Evolutionary conservation across 2,888 invertebrate genomes (phyloP).

Genomic region (Tenthredo mesomela): DNA sequence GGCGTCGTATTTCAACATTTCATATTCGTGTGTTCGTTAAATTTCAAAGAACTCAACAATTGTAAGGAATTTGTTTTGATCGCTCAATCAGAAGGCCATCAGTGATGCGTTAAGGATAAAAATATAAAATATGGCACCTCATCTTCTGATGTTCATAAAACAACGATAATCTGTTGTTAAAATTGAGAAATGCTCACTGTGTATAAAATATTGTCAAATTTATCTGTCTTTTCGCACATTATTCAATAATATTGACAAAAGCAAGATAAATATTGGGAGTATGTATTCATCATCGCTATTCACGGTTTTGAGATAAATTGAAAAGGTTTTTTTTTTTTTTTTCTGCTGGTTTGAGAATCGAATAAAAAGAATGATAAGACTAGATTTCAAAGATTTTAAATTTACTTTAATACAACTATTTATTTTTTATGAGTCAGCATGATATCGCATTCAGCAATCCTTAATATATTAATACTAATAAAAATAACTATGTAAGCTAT

Average conservation of each 20-base stretch:
- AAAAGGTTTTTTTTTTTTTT: neutral
- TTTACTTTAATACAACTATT: slow-evolving; percentile 1
- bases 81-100: neutral
- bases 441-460: neutral
- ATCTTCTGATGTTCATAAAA: neutral
- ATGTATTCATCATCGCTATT: neutral
- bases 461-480: slow-evolving; percentile 35
- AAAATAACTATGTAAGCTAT: slow-evolving; percentile 36
- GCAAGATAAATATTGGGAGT: neutral
- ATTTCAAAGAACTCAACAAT: neutral
- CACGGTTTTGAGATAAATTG: neutral
- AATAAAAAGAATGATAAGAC: neutral
- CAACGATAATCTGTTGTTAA: neutral
- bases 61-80: neutral
- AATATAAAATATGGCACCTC: neutral
- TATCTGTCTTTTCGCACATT: neutral
- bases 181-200: neutral
- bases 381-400: slow-evolving; percentile 16
- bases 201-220: neutral
- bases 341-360: neutral
- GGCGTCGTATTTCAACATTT: neutral
- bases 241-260: neutral
- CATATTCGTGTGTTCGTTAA: neutral
- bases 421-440: slow-evolving; percentile 7
- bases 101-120: neutral